A percentile compares a stretch with the other conserved stretches of the same genome.
These are phyloP conservation scores for Pomacea canaliculata DNA, from an alignment of 2,888 invertebrate genomes.

Conservation along the genomic window DNA sequence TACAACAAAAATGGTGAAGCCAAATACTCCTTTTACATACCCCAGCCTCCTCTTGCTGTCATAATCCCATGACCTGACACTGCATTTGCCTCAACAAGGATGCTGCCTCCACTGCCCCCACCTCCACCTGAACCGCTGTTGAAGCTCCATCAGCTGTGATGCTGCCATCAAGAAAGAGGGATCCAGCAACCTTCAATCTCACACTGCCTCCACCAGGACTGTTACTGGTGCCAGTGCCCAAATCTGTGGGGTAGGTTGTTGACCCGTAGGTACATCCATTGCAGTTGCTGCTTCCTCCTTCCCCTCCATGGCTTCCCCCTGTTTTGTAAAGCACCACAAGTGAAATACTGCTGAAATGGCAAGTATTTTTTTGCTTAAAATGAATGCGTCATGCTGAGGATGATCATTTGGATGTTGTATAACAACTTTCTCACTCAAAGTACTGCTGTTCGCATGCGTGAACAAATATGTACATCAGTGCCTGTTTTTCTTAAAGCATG, in stretches of 20 bases:
- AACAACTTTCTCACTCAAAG: too few species aligned
- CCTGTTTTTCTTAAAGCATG: too few species aligned
- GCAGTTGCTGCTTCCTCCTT: conserved; percentile 34
- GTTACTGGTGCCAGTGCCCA: conserved; percentile 43
- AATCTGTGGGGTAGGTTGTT: conserved; percentile 29
- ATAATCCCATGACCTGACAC: conserved; percentile 48
- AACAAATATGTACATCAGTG: too few species aligned
- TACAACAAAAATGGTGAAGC: too few species aligned
- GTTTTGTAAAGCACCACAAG: background rate
- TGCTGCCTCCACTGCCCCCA: conserved; percentile 46
- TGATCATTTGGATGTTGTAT: too few species aligned
- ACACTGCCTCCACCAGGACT: conserved; percentile 49
- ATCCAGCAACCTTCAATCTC: conserved; percentile 28
- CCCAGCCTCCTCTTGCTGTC: conserved; percentile 40
- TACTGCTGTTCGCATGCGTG: too few species aligned
- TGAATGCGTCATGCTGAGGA: too few species aligned
- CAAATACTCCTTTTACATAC: too few species aligned
- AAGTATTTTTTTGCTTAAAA: too few species aligned
- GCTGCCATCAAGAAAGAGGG: conserved; percentile 41
- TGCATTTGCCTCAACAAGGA: conserved; percentile 35
- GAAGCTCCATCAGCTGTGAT: conserved; percentile 40
- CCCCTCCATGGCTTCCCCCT: conserved; percentile 54
- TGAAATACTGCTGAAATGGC: too few species aligned
- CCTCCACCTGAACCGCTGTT: conserved; percentile 13
- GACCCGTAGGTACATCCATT: conserved; percentile 37